Conservation (phyloP, 64 coral and sea anemone species). For the Acropora tenuis region DNA sequence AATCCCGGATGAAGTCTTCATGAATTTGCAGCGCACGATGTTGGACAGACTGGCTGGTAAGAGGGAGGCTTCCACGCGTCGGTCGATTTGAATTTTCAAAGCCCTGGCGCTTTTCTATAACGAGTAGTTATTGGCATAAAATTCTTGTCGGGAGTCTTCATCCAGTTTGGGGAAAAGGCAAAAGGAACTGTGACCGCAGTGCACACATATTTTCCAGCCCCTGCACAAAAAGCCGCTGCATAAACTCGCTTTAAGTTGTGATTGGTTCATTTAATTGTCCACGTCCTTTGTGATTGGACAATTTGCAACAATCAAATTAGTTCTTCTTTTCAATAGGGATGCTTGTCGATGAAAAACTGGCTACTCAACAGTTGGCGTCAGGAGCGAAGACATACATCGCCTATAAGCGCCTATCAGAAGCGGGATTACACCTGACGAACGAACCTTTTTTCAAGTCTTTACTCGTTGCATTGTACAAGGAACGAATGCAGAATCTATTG, state of each 20-base stretch:
- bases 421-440: constrained; percentile 77
- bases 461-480: constrained; percentile 79
- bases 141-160: too few species aligned
- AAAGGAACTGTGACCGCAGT: too few species aligned
- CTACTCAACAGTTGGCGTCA: constrained; percentile 75
- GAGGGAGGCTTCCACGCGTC: not conserved
- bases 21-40: constrained; percentile 66
- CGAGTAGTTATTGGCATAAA: too few species aligned
- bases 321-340: constrained; percentile 60
- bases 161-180: too few species aligned
- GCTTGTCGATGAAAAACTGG: constrained; percentile 85
- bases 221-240: too few species aligned
- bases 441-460: constrained; percentile 92
- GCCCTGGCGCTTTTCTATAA: too few species aligned
- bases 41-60: constrained; percentile 87
- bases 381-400: constrained; percentile 81
- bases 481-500: constrained; percentile 79
- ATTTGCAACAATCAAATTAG: not conserved
- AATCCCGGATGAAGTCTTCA: constrained; percentile 85
- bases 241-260: too few species aligned
- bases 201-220: too few species aligned
- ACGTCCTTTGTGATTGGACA: too few species aligned
- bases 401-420: constrained; percentile 66
- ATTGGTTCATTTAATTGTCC: too few species aligned
- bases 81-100: too few species aligned